Evolutionary conservation across 1,140 invertebrate genomes (phyloP).

Genomic region (Nixonia krombeini): DNA sequence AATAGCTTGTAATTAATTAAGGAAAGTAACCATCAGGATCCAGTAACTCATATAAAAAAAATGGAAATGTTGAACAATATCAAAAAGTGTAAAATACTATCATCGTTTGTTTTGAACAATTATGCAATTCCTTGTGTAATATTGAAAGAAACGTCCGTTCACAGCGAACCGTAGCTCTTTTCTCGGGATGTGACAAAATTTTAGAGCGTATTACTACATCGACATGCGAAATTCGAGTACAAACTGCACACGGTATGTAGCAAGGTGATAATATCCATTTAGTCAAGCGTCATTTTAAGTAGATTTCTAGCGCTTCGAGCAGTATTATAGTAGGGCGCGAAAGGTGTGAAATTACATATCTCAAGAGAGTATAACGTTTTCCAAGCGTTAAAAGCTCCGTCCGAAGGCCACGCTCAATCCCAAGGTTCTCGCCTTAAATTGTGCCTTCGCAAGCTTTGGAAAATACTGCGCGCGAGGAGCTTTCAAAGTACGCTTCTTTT

Average conservation of each 20-base stretch:
- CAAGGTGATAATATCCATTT: constrained; percentile 25
- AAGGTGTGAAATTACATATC: constrained; percentile 54
- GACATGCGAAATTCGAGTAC: too few relatives aligned
- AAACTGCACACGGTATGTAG: too few relatives aligned
- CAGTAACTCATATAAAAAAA: too few relatives aligned
- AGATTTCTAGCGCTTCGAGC: constrained; percentile 31
- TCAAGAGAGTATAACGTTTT: constrained; percentile 33
- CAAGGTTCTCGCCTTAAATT: constrained; percentile 10
- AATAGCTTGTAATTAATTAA: constrained; percentile 62
- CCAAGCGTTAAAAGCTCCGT: constrained; percentile 35
- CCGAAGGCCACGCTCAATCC: constrained; percentile 35
- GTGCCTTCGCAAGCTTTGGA: constrained; percentile 9
- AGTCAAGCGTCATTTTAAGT: constrained; percentile 28
- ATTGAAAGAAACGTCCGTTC: too few relatives aligned
- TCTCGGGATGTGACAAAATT: too few relatives aligned
- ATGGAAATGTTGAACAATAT: too few relatives aligned
- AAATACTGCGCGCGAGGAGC: neutral
- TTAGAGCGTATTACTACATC: too few relatives aligned
- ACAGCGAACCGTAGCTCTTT: too few relatives aligned
- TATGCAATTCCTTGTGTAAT: too few relatives aligned
- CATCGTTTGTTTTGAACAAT: too few relatives aligned
- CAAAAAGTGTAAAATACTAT: too few relatives aligned
- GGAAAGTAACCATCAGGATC: too few relatives aligned
- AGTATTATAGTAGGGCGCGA: constrained; percentile 7
- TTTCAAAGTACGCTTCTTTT: constrained; percentile 22